A percentile compares a stretch with the other conserved stretches of the same genome.
Conservation (phyloP, 2,888 invertebrate genomes). For the Agriopis marginaria region DNA sequence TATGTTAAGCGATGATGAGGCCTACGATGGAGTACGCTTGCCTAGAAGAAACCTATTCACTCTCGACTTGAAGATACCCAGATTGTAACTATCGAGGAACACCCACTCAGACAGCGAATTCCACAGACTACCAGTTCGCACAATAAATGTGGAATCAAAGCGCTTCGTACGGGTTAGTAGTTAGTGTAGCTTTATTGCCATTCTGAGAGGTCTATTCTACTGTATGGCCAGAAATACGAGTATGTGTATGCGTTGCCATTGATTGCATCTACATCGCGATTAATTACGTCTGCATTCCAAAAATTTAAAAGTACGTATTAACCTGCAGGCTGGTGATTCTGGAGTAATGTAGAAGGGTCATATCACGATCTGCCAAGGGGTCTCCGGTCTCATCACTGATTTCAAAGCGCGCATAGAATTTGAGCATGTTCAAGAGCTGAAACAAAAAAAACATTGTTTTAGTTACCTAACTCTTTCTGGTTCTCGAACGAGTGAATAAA, state of each 20-base stretch:
- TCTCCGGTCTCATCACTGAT: conserved; percentile 98
- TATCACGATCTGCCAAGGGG: conserved; percentile 96
- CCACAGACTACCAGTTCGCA: too few relatives aligned
- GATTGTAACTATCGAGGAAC: too few relatives aligned
- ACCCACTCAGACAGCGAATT: too few relatives aligned
- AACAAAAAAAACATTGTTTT: conserved; percentile 59
- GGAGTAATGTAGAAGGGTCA: conserved; percentile 97
- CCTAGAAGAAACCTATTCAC: too few relatives aligned
- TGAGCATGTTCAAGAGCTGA: conserved; percentile 96
- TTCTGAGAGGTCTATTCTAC: not conserved
- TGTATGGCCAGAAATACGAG: not conserved
- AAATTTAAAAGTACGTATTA: not conserved
- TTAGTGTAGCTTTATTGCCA: not conserved
- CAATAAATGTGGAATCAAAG: too few relatives aligned
- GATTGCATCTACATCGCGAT: too few relatives aligned
- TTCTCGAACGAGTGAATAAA: not conserved
- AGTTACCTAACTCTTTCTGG: not conserved
- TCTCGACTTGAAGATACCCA: too few relatives aligned
- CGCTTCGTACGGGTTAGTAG: too few relatives aligned
- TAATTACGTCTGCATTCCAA: too few relatives aligned
- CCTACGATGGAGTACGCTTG: too few relatives aligned
- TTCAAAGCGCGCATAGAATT: conserved; percentile 98
- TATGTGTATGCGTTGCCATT: not conserved
- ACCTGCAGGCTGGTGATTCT: conserved; percentile 95
- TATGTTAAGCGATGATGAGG: too few relatives aligned